A percentile compares a stretch with the other conserved stretches of the same genome.
Conservation (phyloP, 2,888 invertebrate genomes). For the Himalopsyche tibetana region DNA sequence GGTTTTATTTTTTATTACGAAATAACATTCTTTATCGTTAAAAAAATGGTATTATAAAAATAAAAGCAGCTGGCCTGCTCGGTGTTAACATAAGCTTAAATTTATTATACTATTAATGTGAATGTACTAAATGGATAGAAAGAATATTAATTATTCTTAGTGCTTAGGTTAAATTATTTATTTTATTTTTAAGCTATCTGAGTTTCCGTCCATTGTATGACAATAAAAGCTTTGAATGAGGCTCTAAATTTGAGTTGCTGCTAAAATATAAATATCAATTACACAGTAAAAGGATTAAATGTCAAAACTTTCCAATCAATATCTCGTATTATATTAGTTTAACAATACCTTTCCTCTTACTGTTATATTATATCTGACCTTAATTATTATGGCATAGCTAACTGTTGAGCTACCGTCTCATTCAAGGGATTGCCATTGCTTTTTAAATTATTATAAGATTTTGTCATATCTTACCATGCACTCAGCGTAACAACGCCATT, state of each 20-base stretch:
- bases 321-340: no score
- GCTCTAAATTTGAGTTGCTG: slow-evolving; percentile 23
- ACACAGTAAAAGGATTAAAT: no score
- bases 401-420: no score
- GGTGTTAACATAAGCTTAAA: slow-evolving; percentile 4
- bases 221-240: slow-evolving; percentile 58
- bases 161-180: slow-evolving; percentile 31
- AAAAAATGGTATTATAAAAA: not conserved
- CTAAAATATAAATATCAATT: not conserved
- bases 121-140: not conserved
- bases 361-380: no score
- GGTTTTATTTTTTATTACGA: no score
- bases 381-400: no score
- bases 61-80: slow-evolving; percentile 42
- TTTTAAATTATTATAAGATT: no score
- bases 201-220: slow-evolving; percentile 65
- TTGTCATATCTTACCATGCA: no score
- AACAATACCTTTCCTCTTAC: no score
- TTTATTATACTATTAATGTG: not conserved
- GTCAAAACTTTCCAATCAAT: no score
- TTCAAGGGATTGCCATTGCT: no score
- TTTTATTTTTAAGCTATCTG: slow-evolving; percentile 49
- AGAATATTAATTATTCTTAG: slow-evolving; percentile 10
- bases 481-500: no score
- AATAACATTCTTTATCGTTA: not conserved